These are phyloP conservation scores for Timema podura DNA, from an alignment of 2,888 invertebrate genomes.

Conservation along the genomic window DNA sequence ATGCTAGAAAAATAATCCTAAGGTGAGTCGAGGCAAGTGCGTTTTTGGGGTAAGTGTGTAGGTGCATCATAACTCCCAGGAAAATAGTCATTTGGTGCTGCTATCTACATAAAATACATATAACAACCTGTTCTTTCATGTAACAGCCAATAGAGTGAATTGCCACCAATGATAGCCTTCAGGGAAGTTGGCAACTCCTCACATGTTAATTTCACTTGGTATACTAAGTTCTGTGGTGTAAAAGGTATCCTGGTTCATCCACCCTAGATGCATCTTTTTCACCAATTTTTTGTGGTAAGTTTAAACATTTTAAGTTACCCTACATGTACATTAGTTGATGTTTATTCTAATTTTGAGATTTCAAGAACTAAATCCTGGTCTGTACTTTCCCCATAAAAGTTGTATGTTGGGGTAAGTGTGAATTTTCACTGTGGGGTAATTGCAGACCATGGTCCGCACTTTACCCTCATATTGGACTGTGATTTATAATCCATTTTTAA, in stretches of 20 bases:
- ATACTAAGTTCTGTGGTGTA: not conserved
- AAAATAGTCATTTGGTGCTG: not conserved
- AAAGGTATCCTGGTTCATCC: not conserved
- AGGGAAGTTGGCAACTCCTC: not conserved
- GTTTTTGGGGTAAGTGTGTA: not conserved
- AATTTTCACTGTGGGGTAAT: constrained; percentile 3
- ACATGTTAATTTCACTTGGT: not conserved
- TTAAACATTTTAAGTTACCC: not conserved
- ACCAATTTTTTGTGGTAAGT: not conserved
- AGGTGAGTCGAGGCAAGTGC: not conserved
- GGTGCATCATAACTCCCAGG: not conserved
- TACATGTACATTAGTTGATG: not conserved
- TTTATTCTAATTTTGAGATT: not conserved
- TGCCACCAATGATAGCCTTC: not conserved
- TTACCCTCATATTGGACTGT: constrained; percentile 1
- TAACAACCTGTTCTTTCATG: not conserved
- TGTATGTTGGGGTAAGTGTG: constrained; percentile 9
- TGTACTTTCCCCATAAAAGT: not conserved
- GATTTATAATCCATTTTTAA: too few relatives aligned
- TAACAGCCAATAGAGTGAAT: not conserved
- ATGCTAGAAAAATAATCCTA: not conserved
- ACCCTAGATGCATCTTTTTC: not conserved
- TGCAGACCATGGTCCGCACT: constrained; percentile 8
- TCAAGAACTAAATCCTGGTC: not conserved
- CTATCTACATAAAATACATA: not conserved